Evolutionary conservation across 2,888 invertebrate species (phyloP), one percentile per base, ranked within the genome.

Genomic region (Eristalis intricaria): DNA sequence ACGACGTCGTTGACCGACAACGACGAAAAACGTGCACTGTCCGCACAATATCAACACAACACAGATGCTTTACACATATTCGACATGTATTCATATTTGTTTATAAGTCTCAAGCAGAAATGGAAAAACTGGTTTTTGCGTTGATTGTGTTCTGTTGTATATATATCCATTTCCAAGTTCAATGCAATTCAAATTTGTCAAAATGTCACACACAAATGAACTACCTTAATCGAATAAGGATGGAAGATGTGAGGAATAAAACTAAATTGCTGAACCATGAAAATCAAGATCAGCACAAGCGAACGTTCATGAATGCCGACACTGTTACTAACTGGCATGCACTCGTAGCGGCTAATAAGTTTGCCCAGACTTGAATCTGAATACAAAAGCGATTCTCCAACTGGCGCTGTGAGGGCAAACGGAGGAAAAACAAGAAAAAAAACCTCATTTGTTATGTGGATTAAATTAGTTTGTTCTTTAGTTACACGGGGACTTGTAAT

Each of bases 251-350:
- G 63, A 58, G 68, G 22, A 43, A 68, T 26, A 43, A 70, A 75
- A 22, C 65, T 61, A 13, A 87, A 87, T 68, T 76, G 70, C 68
- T 87, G 84, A 87, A 80, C 84, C 87, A 76, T 87, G 87, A 87
- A 87, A 80, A 87, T 87, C 87, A 87, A 84, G 84, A 79, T 87
- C 87, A 84, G 40, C 38, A n/a, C 60, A 50, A 29, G 32, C 26
- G 22, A 63, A 38, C 2, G 38, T 38, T 4, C 38, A 13, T 66
- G 29, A 73, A 26, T 64, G 71, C 38, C 43, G 66, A 66, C 43
- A 19, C 40, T 60, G 50, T 19, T 56, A 60, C 61, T 38, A 63
- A 32, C 26, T 22, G 8, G 8, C 56, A n/a, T 35, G 22, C 26
- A 60, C 43, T 68, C 32, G 65, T 8, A 19, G 50, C 63, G 38